Conservation (phyloP, 2,797 vertebrate genomes). For the Peromyscus nudipes region DNA sequence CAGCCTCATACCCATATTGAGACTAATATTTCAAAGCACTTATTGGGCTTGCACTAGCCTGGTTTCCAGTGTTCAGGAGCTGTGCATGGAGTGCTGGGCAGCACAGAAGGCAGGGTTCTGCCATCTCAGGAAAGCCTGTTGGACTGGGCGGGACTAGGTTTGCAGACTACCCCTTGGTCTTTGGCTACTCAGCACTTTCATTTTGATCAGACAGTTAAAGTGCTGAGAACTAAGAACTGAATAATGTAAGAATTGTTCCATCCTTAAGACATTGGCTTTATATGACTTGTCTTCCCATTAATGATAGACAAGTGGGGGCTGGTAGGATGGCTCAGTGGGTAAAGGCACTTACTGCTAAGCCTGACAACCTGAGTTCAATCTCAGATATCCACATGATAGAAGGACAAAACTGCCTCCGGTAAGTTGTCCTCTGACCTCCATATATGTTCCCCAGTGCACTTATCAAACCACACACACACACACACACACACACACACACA, state of each 20-base stretch:
- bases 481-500: background rate
- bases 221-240: background rate
- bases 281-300: background rate
- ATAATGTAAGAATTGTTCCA: background rate
- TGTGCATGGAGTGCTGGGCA: background rate
- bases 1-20: background rate
- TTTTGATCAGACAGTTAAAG: background rate
- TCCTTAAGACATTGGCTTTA: background rate
- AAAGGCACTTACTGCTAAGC: background rate
- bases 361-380: background rate
- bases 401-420: background rate
- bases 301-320: background rate
- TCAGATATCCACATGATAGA: background rate
- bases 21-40: background rate
- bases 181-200: background rate
- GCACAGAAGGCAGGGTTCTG: background rate
- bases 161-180: background rate
- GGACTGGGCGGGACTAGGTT: background rate
- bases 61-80: background rate
- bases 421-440: background rate
- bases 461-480: background rate
- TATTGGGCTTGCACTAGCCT: background rate
- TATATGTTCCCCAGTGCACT: background rate
- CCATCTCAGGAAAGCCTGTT: background rate
- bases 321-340: background rate